Percentiles rank a stretch among this genome's conserved stretches.
Evolutionary conservation across 2,888 invertebrate species (phyloP).

Genomic region (Sinohyriopsis cumingii): DNA sequence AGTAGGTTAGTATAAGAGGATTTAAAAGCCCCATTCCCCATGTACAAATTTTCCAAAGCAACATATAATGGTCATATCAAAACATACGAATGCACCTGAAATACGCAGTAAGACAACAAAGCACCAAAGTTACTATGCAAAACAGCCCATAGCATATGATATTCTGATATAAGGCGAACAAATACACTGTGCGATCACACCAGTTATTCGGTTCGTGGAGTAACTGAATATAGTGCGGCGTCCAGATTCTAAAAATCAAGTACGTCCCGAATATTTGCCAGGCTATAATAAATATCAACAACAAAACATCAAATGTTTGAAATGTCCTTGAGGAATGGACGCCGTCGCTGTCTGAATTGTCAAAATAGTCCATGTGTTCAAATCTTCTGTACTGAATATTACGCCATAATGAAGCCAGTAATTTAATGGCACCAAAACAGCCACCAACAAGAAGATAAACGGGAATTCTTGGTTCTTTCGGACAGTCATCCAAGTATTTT

Average conservation of each 20-base stretch:
- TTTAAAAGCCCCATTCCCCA: too few relatives aligned
- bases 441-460: conserved; percentile 89
- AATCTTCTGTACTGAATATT: conserved; percentile 79
- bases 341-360: conserved; percentile 51
- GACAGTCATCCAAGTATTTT: conserved; percentile 86
- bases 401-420: conserved; percentile 77
- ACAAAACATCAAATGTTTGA: conserved; percentile 78
- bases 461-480: conserved; percentile 83
- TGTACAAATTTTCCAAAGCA: too few relatives aligned
- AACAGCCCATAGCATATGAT: conserved; percentile 79
- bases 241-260: conserved; percentile 84
- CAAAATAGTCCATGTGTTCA: conserved; percentile 55
- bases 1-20: too few relatives aligned
- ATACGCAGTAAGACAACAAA: conserved; percentile 18
- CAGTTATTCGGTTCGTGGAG: conserved; percentile 84
- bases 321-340: conserved; percentile 73
- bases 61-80: too few relatives aligned
- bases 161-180: conserved; percentile 83
- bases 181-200: conserved; percentile 85
- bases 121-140: conserved; percentile 8
- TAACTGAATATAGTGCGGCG: conserved; percentile 82
- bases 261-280: conserved; percentile 87
- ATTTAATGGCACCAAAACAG: conserved; percentile 81
- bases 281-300: conserved; percentile 80
- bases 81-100: too few relatives aligned